Percentiles rank a stretch among this genome's conserved stretches.
Evolutionary conservation across 2,113 vertebrate species (phyloP).

Genomic region (Danio rerio): DNA sequence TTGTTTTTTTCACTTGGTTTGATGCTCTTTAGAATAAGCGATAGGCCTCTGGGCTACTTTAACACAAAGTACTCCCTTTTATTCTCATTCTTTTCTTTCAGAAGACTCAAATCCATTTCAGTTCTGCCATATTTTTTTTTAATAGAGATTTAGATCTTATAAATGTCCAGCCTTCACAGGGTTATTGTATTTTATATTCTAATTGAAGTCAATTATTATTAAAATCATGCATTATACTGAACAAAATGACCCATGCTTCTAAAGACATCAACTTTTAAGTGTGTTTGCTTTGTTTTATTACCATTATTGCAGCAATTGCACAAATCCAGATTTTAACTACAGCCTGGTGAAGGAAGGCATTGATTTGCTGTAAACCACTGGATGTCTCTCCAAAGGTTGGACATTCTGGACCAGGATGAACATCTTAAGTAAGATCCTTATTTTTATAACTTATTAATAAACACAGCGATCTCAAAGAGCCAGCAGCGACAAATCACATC

Average conservation of each 20-base stretch:
- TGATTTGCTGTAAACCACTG: background rate
- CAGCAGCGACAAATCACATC: no score
- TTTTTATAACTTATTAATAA: no score
- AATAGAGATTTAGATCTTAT: background rate
- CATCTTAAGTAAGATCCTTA: slow-evolving; percentile 8
- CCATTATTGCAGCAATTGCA: background rate
- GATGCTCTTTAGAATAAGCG: background rate
- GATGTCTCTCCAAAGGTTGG: background rate
- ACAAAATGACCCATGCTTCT: background rate
- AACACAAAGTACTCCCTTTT: slow-evolving; percentile 13
- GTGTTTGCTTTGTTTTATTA: background rate
- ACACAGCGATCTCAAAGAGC: no score
- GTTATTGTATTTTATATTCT: background rate
- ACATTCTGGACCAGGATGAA: slow-evolving; percentile 27
- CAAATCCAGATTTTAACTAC: no score
- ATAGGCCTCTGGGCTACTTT: slow-evolving; percentile 43
- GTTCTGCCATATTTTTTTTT: background rate
- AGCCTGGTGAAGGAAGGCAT: background rate
- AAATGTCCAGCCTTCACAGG: background rate
- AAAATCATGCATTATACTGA: background rate
- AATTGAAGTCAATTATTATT: background rate
- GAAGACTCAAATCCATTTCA: slow-evolving; percentile 2
- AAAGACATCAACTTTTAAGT: background rate
- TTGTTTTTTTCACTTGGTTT: background rate
- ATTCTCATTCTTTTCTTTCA: background rate